Conservation (phyloP, 2,888 invertebrate species). For the Stenolophus ochropezus region DNA sequence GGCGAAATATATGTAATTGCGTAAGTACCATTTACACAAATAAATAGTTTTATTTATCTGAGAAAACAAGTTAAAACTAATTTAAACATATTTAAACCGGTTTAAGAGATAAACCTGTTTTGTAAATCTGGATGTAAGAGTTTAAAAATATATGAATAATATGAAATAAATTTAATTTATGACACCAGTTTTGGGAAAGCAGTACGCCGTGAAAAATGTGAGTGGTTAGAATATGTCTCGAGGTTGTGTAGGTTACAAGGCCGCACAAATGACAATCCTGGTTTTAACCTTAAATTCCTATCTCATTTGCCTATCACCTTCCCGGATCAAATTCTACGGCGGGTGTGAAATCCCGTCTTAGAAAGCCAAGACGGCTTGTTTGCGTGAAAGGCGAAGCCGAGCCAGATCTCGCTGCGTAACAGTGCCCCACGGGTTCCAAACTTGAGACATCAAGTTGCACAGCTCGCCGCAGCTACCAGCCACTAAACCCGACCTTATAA, state of each 20-base stretch:
- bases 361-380: slow-evolving; percentile 5
- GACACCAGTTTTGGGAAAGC: too few species aligned
- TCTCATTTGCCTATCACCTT: neutral
- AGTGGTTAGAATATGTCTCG: neutral
- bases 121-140: too few species aligned
- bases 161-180: too few species aligned
- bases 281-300: neutral
- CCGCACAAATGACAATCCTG: neutral
- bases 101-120: too few species aligned
- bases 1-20: too few species aligned
- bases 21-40: too few species aligned
- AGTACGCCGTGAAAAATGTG: neutral
- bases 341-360: neutral
- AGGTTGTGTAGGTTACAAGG: neutral
- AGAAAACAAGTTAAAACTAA: too few species aligned
- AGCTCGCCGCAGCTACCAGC: slow-evolving; percentile 47
- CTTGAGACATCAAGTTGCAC: slow-evolving; percentile 56
- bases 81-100: too few species aligned
- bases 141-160: too few species aligned
- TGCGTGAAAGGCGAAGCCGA: neutral
- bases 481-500: slow-evolving; percentile 50
- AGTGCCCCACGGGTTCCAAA: slow-evolving; percentile 56
- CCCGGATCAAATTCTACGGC: neutral
- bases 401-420: slow-evolving; percentile 48
- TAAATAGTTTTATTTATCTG: too few species aligned